phyloP scores from a whole-genome alignment of 2,797 vertebrate genomes.

The Bradypodion pumilum region DNA sequence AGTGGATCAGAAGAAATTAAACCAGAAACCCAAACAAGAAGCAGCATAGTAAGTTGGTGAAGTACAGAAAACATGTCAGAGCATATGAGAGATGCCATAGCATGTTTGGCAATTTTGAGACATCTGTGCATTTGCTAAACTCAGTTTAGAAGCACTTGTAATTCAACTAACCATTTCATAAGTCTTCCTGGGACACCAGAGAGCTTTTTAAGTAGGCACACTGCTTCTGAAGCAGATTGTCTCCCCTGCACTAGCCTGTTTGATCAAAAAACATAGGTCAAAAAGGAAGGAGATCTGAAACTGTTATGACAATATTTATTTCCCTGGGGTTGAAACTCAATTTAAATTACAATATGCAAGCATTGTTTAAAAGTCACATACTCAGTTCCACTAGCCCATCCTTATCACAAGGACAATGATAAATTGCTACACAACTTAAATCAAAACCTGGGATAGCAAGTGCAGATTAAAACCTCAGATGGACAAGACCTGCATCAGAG shows the following conservation, averaged over 20 bases:
- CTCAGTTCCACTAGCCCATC: conserved; percentile 14
- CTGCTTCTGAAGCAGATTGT: background rate
- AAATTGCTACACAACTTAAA: conserved; percentile 10
- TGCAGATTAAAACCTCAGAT: background rate
- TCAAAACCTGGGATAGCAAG: background rate
- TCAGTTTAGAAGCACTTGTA: no score
- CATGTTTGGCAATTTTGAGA: no score
- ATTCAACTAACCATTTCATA: no score
- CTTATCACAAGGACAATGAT: conserved; percentile 25
- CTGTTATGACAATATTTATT: conserved; percentile 33
- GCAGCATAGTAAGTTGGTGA: no score
- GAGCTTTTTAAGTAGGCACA: background rate
- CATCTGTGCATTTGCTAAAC: no score
- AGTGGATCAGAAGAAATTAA: background rate
- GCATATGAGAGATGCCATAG: no score
- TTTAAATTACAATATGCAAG: conserved; percentile 37
- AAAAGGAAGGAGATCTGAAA: conserved; percentile 16
- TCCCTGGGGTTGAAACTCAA: conserved; percentile 21
- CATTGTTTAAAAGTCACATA: conserved; percentile 28
- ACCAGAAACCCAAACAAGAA: background rate
- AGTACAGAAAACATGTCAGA: no score
- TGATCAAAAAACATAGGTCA: background rate
- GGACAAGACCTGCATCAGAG: background rate
- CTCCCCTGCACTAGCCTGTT: background rate
- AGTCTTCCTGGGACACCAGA: background rate